Evolutionary conservation across 2,113 vertebrate species (phyloP).

Genomic region (Glaucomys volans): DNA sequence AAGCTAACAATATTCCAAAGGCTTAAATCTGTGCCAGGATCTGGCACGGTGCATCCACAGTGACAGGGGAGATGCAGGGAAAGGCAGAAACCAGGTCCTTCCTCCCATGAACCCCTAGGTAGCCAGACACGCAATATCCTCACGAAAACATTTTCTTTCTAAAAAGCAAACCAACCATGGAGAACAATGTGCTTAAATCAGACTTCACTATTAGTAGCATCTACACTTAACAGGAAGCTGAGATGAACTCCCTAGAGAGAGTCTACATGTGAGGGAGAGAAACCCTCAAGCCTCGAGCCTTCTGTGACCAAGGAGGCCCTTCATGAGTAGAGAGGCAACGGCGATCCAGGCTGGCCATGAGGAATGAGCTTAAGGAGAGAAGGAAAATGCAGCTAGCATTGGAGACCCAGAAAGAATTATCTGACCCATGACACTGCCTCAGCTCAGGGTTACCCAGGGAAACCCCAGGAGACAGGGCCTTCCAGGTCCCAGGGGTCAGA

Average conservation of each 20-base stretch:
- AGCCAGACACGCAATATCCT: not conserved
- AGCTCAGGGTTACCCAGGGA: not conserved
- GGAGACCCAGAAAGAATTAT: slow-evolving; percentile 18
- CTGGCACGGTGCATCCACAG: not conserved
- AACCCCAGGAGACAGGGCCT: slow-evolving; percentile 30
- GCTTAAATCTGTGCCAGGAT: not conserved
- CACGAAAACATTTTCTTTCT: not conserved
- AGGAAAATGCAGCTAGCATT: not conserved
- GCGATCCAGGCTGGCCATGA: not conserved
- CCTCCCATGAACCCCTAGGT: not conserved
- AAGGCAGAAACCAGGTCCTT: not conserved
- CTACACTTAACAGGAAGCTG: not conserved
- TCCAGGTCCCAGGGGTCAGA: not conserved
- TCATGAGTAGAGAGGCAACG: not conserved
- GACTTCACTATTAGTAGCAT: not conserved
- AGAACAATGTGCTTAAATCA: not conserved
- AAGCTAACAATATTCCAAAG: not conserved
- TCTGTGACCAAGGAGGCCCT: not conserved
- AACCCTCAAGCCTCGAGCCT: not conserved
- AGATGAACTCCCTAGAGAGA: not conserved
- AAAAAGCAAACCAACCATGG: slow-evolving; percentile 46
- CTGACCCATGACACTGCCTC: not conserved
- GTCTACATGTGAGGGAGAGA: not conserved
- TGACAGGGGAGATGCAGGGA: not conserved
- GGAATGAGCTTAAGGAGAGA: not conserved